Conservation (phyloP, 53 echinoderm and acorn worm species). For the Luidia sarsii region DNA sequence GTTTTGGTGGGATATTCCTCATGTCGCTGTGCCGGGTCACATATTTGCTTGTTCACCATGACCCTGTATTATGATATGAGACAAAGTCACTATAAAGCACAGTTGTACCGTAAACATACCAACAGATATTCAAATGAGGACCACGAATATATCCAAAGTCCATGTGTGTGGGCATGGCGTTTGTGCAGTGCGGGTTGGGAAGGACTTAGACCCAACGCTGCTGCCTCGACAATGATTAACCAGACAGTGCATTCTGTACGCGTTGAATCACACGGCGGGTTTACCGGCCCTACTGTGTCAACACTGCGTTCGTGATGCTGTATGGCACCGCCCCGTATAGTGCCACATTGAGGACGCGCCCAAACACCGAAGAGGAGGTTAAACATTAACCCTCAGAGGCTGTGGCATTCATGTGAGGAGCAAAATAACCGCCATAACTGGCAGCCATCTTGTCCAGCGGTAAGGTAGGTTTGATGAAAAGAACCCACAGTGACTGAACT, state of each 20-base stretch:
- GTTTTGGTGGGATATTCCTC: too few species aligned
- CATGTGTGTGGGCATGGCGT: too few species aligned
- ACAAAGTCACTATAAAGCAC: too few species aligned
- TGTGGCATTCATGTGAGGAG: neutral
- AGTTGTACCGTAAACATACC: too few species aligned
- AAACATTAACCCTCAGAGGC: conserved; percentile 27
- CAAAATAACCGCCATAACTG: conserved; percentile 27
- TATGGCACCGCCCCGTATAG: conserved; percentile 27
- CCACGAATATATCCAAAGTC: too few species aligned
- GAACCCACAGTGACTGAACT: neutral
- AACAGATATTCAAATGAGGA: too few species aligned
- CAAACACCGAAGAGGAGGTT: conserved; percentile 15
- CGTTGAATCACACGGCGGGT: conserved; percentile 24
- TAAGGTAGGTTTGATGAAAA: neutral
- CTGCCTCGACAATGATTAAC: conserved; percentile 38
- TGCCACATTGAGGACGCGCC: too few species aligned
- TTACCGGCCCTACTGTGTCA: neutral
- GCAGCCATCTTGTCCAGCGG: conserved; percentile 37
- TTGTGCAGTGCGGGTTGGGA: too few species aligned
- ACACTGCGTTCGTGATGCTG: neutral
- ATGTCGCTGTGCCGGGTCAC: too few species aligned
- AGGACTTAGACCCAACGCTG: too few species aligned
- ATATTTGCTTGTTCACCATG: too few species aligned
- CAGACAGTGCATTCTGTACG: neutral
- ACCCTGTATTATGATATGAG: too few species aligned